Base-by-base conservation (phyloP, 2,797 vertebrate species). In the Lepilemur septentrionalis region DNA sequence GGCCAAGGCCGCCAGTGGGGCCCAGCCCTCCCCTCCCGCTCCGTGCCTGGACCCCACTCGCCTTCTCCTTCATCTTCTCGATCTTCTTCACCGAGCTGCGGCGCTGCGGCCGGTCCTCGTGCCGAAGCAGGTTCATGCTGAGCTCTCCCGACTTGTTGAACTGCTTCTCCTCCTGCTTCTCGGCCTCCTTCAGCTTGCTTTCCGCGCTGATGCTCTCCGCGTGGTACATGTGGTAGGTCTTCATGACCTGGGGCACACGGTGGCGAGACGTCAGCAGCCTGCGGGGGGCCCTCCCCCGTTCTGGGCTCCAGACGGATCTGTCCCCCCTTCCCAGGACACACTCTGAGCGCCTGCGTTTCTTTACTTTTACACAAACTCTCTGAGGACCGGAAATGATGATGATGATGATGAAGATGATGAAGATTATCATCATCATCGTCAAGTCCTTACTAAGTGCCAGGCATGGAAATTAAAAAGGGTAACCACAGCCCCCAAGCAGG, bases 11-110 rank as follows among this genome's bases (percentile, higher is more conserved):
- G 13, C 46, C 46, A 46, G 46, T 8, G 30, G 57, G 9, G 8
- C 2, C 12, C 0, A 22, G 38, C 32, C 25, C 32, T 43, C 35
- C 30, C 9, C 9, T 63, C 28, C 61, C 13, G 59, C 61, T 35
- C 32, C 13, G 4, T 32, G 22, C 17, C 48, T 5, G 0, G 22
- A 18, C 2, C n/a, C 43, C 50, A 91, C 97, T 89, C 32, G 98
- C 99, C 99, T 99, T 99, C 98, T 99, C 99, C 97, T 99, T 99
- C 99, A 99, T 99, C 98, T 99, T 99, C 98, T 99, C 99, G 17
- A 99, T 99, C 98, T 99, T 99, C 97, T 99, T 99, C 98, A 99
- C 99, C 0, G 99, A 99, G 98, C 99, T 99, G 70, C 99, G 99
- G 48, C 99, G 99, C 98, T 99, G 99, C 0, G 99, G 99, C 76